These are phyloP conservation scores for Pterostichus madidus DNA, from an alignment of 2,888 invertebrate genomes.

Conservation along the genomic window DNA sequence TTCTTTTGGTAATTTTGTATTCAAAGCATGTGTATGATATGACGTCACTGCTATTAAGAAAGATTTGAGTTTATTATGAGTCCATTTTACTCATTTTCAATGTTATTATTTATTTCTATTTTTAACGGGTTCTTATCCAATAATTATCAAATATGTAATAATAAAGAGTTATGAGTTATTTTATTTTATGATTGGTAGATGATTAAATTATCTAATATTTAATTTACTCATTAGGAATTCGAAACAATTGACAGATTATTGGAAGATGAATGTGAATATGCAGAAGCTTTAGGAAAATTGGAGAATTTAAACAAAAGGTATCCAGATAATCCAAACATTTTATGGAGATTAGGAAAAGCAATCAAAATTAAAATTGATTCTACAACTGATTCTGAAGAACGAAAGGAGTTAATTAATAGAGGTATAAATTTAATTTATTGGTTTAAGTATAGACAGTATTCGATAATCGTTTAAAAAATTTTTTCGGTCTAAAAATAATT, in stretches of 20 bases:
- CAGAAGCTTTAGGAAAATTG: constrained; percentile 70
- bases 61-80: too few relatives aligned
- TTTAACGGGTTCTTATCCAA: too few relatives aligned
- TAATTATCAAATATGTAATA: too few relatives aligned
- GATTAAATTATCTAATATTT: background rate
- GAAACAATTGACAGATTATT: constrained; percentile 73
- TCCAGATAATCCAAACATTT: constrained; percentile 73
- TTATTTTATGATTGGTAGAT: too few relatives aligned
- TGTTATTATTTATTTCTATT: too few relatives aligned
- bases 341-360: constrained; percentile 75
- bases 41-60: background rate
- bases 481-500: too few relatives aligned
- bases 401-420: constrained; percentile 72
- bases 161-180: too few relatives aligned
- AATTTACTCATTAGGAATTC: constrained; percentile 70
- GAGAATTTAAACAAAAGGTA: constrained; percentile 72
- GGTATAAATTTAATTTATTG: constrained; percentile 69
- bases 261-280: constrained; percentile 68
- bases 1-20: background rate
- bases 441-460: background rate
- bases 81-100: too few relatives aligned
- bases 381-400: constrained; percentile 69
- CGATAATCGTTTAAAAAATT: background rate
- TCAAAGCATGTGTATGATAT: background rate
- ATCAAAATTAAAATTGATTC: constrained; percentile 71